Evolutionary conservation across 2,888 invertebrate genomes (phyloP).

Genomic region (Amblyjoppa fuscipennis): DNA sequence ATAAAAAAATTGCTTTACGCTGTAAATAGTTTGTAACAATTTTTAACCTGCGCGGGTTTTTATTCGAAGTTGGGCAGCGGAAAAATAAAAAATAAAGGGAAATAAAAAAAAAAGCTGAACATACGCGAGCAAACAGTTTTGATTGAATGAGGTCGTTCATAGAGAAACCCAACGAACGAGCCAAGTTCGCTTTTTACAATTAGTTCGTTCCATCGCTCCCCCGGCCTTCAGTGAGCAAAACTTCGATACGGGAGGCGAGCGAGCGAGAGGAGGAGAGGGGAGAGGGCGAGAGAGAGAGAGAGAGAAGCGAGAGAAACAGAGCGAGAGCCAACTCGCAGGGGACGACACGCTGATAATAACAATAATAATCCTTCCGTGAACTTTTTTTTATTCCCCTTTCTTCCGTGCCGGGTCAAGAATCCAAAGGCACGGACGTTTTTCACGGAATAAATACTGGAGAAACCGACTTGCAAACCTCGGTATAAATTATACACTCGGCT

Average conservation of each 20-base stretch:
- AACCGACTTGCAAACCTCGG: neutral
- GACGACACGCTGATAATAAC: neutral
- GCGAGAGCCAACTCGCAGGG: neutral
- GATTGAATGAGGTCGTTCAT: conserved; percentile 18
- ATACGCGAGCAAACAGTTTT: conserved; percentile 8
- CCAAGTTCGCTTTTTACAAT: conserved; percentile 35
- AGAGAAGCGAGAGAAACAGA: neutral
- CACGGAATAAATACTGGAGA: conserved; percentile 15
- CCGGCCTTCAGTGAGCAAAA: neutral
- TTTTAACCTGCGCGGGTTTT: neutral
- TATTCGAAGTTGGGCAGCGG: neutral
- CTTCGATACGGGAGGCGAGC: neutral
- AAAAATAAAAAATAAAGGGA: neutral
- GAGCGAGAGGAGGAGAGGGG: no score
- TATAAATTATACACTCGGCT: neutral
- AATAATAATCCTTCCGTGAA: conserved; percentile 30
- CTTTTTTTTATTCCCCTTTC: conserved; percentile 4
- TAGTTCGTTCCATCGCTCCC: conserved; percentile 27
- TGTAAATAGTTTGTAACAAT: neutral
- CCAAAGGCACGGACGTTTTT: conserved; percentile 23
- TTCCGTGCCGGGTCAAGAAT: conserved; percentile 12
- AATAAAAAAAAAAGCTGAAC: neutral
- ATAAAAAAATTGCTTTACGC: neutral
- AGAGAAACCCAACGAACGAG: conserved; percentile 6
- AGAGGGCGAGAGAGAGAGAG: no score